Conservation (phyloP, 1,140 invertebrate species). For the Monochamus saltuarius region DNA sequence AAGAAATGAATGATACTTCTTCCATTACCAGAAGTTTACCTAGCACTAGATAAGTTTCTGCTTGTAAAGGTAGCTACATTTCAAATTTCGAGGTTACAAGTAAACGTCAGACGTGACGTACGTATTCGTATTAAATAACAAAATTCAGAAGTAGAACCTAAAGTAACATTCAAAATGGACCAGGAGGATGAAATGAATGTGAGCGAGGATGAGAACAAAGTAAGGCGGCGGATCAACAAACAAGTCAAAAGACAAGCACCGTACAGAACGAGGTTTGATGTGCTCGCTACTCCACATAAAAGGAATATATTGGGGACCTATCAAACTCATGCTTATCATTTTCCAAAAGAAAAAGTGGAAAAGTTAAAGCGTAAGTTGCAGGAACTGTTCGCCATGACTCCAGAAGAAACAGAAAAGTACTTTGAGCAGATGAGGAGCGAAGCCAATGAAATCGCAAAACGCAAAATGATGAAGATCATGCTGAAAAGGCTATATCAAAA, state of each 20-base stretch:
- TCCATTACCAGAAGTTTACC: too few relatives aligned
- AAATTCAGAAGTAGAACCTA: too few relatives aligned
- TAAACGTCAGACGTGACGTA: too few relatives aligned
- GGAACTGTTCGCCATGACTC: slow-evolving; percentile 43
- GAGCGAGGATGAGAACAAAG: background rate
- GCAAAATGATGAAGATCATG: slow-evolving; percentile 31
- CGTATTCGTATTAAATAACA: too few relatives aligned
- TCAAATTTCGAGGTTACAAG: too few relatives aligned
- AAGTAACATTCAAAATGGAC: too few relatives aligned
- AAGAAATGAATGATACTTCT: too few relatives aligned
- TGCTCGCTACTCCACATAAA: slow-evolving; percentile 37
- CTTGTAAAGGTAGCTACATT: too few relatives aligned
- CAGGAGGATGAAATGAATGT: too few relatives aligned
- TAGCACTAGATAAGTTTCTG: too few relatives aligned
- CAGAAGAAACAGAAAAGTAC: slow-evolving; percentile 44
- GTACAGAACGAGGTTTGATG: slow-evolving; percentile 39
- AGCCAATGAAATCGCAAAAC: slow-evolving; percentile 16
- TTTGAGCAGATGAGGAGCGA: slow-evolving; percentile 36
- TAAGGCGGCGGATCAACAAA: background rate
- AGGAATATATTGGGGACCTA: slow-evolving; percentile 35
- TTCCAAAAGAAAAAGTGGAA: slow-evolving; percentile 33
- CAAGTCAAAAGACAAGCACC: slow-evolving; percentile 2
- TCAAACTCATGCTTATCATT: slow-evolving; percentile 31
- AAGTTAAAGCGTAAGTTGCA: slow-evolving; percentile 35
- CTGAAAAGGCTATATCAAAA: slow-evolving; percentile 25